Percentiles rank a stretch among this genome's conserved stretches.
Conservation (phyloP, 1,140 invertebrate genomes). For the Procambarus clarkii region DNA sequence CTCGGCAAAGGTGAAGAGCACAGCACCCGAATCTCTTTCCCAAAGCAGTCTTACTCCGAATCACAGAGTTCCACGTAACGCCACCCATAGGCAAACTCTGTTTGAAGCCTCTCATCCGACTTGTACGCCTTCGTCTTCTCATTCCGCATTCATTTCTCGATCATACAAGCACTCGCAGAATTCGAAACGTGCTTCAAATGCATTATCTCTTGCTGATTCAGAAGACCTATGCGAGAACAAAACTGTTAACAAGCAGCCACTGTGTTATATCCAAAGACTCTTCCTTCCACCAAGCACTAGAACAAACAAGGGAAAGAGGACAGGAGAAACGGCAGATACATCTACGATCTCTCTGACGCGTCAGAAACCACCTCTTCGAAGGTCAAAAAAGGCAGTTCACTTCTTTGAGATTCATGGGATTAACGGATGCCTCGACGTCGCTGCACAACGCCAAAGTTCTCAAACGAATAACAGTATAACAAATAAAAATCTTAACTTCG, state of each 20-base stretch:
- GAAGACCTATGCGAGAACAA: neutral
- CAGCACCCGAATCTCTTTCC: neutral
- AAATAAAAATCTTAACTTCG: neutral
- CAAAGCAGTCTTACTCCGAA: neutral
- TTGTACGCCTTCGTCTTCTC: neutral
- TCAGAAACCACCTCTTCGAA: neutral
- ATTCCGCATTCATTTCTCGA: neutral
- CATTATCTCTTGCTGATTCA: neutral
- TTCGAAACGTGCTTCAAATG: neutral
- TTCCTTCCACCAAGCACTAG: neutral
- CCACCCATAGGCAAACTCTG: neutral
- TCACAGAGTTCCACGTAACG: neutral
- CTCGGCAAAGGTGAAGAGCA: neutral
- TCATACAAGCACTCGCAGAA: neutral
- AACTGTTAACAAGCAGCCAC: neutral
- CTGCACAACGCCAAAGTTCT: neutral
- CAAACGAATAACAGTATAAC: neutral
- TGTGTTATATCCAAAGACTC: neutral
- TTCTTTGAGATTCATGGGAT: neutral
- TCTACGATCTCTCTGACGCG: neutral
- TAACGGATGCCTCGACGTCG: neutral
- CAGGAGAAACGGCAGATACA: neutral
- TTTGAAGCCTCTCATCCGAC: neutral
- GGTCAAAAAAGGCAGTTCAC: neutral
- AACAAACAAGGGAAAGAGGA: neutral